Base-by-base conservation (phyloP, 2,888 invertebrate genomes). In the Cabera pusaria region DNA sequence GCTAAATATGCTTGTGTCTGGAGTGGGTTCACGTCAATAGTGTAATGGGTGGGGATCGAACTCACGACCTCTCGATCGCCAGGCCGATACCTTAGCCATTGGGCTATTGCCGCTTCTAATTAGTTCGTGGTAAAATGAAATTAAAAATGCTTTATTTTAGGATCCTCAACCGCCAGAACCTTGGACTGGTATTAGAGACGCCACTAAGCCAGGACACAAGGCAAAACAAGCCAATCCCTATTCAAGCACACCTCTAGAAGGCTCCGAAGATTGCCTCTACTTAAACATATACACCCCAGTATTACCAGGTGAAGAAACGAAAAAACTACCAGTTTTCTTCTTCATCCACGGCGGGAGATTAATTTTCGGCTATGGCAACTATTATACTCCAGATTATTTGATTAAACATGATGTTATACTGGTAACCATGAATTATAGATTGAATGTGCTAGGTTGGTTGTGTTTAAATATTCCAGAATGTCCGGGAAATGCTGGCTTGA, bases 181-280 rank as follows among this genome's bases (percentile, higher is more conserved):
- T 1, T 88, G 87, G 87, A 8, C 44, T 1, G 82, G 79, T 0
- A 32, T 83, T 10, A 54, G 58, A 2, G 79, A 85, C 24, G 85
- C 87, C 1, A 83, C 77, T 0, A 75, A 72, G 56, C 84, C 85
- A 2, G 84, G 86, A 0, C 73, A 73, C 46, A 84, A 68, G 56
- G 78, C 83, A 42, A 66, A 74, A n/a, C 87, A 88, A 55, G 67
- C 88, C 0, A 83, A 90, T 44, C 86, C 90, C 0, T 79, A 84
- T 8, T 40, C 56, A 0, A 64, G 51, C 2, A 68, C 66, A 11
- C 56, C 73, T 0, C 58, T 91, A 16, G 81, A 86, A 11, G 93
- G 93, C 0, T 77, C 69, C 0, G 94, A 94, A 69, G 93, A 94
- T 62, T 94, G 94, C 52, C 81, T 94, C 0, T 93, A 92, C 56